Percentiles rank a stretch among this genome's conserved stretches.
Evolutionary conservation across 2,113 vertebrate genomes (phyloP).

Genomic region (Microtus oregoni): DNA sequence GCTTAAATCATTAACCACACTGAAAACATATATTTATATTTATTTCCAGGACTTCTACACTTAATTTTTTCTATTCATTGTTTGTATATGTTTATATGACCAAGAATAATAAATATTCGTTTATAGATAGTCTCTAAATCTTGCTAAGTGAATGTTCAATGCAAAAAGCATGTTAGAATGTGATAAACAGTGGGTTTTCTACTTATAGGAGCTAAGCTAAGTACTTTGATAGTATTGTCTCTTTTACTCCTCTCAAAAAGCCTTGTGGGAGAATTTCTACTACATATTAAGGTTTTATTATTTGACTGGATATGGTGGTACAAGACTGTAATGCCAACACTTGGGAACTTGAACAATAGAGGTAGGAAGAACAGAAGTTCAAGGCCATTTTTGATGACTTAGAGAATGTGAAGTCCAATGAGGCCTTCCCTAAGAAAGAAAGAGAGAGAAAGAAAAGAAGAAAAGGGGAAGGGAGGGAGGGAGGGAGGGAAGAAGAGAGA

Average conservation of each 20-base stretch:
- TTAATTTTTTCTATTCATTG: not conserved
- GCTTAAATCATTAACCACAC: constrained; percentile 13
- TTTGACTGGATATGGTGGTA: not conserved
- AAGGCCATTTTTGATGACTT: not conserved
- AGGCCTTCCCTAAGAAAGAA: not conserved
- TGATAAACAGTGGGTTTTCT: constrained; percentile 47
- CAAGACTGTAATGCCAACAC: not conserved
- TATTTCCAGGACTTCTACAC: not conserved
- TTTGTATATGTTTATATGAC: not conserved
- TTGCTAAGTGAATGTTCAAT: constrained; percentile 44
- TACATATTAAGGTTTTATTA: not conserved
- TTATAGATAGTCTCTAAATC: not conserved
- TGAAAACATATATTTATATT: constrained; percentile 30
- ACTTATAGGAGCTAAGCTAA: constrained; percentile 16
- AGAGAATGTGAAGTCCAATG: not conserved
- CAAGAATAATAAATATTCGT: not conserved
- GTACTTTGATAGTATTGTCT: constrained; percentile 40
- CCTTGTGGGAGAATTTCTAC: constrained; percentile 16
- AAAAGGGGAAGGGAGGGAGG: not conserved
- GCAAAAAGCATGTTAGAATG: not conserved
- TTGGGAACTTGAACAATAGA: not conserved
- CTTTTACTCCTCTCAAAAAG: constrained; percentile 56
- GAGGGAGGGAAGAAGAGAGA: too few species aligned
- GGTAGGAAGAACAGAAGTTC: not conserved
- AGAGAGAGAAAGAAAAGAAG: not conserved